Base-by-base conservation (phyloP, 2,113 vertebrate genomes). In the Heteronetta atricapilla region DNA sequence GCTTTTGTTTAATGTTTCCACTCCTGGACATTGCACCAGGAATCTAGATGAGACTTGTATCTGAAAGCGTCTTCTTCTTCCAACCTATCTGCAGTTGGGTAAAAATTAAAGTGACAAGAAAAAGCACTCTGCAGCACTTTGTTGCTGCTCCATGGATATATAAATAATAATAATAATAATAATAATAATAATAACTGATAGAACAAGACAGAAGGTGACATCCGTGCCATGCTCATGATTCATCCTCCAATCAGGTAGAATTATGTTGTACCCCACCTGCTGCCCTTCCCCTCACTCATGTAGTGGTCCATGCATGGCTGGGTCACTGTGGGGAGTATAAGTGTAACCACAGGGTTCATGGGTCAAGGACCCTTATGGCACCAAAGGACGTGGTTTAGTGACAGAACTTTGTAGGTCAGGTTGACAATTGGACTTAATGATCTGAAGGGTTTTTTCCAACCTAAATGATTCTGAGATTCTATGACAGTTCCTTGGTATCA, bases 281-380 rank as follows among this genome's bases (percentile, higher is more conserved):
- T 10, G 14, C 26, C 29, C 36, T 59, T 13, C 26, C 44, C 9
- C 68, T 73, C 3, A 3, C n/a, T 69, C 28, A 76, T 13, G 19
- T 0, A 6, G 11, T 13, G 19, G 16, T 36, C 56, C 9, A 25
- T 5, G 17, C 0, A 0, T 10, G 13, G 3, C 1, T 81, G 11
- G 3, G 8, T 80, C 20, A 68, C 6, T 19, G 55, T 20, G 21
- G 17, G 33, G 46, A 60, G 55, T 80, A 60, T 16, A 69, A 64
- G 76, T 16, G 10, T 15, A 68, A 42, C 42, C 34, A 42, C n/a
- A 34, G 40, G 56, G 2, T 74, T 60, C 42, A 42, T 34, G 31
- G 21, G 29, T 55, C n/a, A 80, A 66, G 64, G n/a, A 52, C 10
- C 11, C 34, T n/a, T 62, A 23, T 62, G 59, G 34, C 60, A 26